Conservation (phyloP, 2,888 invertebrate genomes). For the Galeruca laticollis region DNA sequence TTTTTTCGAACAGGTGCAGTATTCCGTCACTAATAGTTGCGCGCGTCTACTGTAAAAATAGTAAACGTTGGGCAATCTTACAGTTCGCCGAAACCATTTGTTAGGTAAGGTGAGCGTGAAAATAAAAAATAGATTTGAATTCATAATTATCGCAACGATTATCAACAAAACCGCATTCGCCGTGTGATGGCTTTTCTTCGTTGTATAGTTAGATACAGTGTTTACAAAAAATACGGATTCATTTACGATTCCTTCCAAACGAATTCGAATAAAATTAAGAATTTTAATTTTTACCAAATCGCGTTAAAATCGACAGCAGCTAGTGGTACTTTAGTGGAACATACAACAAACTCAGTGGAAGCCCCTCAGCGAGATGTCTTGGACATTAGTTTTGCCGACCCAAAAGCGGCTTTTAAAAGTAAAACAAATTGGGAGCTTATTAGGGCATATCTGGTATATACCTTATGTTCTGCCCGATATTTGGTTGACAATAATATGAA, state of each 20-base stretch:
- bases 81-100: slow-evolving; percentile 14
- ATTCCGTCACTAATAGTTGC: slow-evolving; percentile 13
- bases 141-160: slow-evolving; percentile 34
- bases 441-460: slow-evolving; percentile 91
- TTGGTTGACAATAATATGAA: slow-evolving; percentile 93
- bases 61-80: slow-evolving; percentile 23
- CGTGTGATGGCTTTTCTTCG: slow-evolving; percentile 68
- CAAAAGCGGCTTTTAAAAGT: slow-evolving; percentile 92
- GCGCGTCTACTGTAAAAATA: slow-evolving; percentile 28
- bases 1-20: slow-evolving; percentile 13
- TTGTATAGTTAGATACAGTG: slow-evolving; percentile 65
- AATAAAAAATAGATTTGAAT: slow-evolving; percentile 22
- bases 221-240: slow-evolving; percentile 64
- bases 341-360: slow-evolving; percentile 43
- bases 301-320: slow-evolving; percentile 72
- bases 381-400: slow-evolving; percentile 89
- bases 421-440: slow-evolving; percentile 94
- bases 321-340: slow-evolving; percentile 47
- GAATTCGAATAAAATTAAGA: slow-evolving; percentile 54
- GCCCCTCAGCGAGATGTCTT: slow-evolving; percentile 64
- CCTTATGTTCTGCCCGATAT: slow-evolving; percentile 87
- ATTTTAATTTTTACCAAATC: slow-evolving; percentile 56
- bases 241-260: slow-evolving; percentile 56
- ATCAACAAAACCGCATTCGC: slow-evolving; percentile 28
- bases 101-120: slow-evolving; percentile 15